phyloP scores from a whole-genome alignment of 2,888 invertebrate species.

The Phania funesta region DNA sequence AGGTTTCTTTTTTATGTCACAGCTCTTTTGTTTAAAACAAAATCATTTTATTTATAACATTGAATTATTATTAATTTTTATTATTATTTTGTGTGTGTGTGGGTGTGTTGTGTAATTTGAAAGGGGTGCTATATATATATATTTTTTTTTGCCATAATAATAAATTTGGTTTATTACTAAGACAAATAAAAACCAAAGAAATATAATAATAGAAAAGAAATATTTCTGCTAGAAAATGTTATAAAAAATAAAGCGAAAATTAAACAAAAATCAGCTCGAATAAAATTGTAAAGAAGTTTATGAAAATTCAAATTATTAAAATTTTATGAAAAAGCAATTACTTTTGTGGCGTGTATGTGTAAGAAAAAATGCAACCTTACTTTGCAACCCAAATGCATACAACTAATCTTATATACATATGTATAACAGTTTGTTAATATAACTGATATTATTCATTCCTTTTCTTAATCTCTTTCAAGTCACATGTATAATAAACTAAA shows the following conservation, averaged over 20 bases:
- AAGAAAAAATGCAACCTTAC: too few relatives aligned
- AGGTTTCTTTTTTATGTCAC: conserved; percentile 76
- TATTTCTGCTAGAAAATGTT: conserved; percentile 50
- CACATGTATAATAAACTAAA: too few relatives aligned
- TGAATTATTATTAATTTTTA: background rate
- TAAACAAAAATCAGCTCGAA: too few relatives aligned
- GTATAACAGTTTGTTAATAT: too few relatives aligned
- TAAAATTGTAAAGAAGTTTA: background rate
- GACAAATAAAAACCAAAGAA: conserved; percentile 23
- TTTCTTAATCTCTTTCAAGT: too few relatives aligned
- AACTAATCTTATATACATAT: too few relatives aligned
- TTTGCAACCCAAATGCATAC: too few relatives aligned
- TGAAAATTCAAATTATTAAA: too few relatives aligned
- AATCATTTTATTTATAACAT: conserved; percentile 58
- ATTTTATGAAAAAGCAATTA: too few relatives aligned
- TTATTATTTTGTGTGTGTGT: conserved; percentile 38
- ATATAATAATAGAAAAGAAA: conserved; percentile 19
- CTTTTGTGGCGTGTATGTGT: too few relatives aligned
- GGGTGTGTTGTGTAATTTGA: conserved; percentile 27
- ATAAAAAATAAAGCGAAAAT: conserved; percentile 23
- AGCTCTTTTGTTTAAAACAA: conserved; percentile 80
- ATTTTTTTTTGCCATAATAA: conserved; percentile 15
- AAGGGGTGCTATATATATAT: background rate
- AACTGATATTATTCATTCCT: too few relatives aligned
- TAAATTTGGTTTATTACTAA: background rate